Conservation (phyloP, 1,140 invertebrate genomes). For the Halesus radiatus region DNA sequence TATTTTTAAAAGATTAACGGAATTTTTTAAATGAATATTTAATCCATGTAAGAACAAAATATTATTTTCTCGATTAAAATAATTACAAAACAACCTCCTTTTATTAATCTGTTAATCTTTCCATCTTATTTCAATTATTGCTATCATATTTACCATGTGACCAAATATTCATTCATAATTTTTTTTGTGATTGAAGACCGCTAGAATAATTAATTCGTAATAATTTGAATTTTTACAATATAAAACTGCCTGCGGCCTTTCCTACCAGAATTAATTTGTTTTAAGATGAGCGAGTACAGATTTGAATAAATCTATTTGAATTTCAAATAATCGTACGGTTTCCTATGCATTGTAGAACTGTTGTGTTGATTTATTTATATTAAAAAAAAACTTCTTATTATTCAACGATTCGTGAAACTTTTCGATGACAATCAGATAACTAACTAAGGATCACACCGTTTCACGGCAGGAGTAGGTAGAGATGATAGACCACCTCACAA, state of each 20-base stretch:
- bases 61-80: no score
- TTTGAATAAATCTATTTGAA: conserved; percentile 7
- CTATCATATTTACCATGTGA: neutral
- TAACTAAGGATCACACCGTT: no score
- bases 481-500: no score
- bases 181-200: conserved; percentile 7
- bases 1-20: no score
- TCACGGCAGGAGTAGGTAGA: no score
- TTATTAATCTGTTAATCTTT: neutral
- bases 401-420: no score
- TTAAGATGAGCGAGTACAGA: conserved; percentile 27
- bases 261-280: conserved; percentile 14
- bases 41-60: no score
- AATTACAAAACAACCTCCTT: no score
- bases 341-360: conserved; percentile 2
- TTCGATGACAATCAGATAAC: no score
- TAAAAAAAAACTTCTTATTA: no score
- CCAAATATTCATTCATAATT: conserved; percentile 3
- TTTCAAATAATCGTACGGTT: conserved; percentile 8
- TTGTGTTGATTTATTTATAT: neutral
- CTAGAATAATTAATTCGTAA: conserved; percentile 18
- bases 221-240: conserved; percentile 26
- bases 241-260: conserved; percentile 3
- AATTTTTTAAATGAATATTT: no score
- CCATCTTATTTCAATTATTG: neutral